phyloP scores from a whole-genome alignment of 2,797 vertebrate genomes.

The Acrossocheilus fasciatus region DNA sequence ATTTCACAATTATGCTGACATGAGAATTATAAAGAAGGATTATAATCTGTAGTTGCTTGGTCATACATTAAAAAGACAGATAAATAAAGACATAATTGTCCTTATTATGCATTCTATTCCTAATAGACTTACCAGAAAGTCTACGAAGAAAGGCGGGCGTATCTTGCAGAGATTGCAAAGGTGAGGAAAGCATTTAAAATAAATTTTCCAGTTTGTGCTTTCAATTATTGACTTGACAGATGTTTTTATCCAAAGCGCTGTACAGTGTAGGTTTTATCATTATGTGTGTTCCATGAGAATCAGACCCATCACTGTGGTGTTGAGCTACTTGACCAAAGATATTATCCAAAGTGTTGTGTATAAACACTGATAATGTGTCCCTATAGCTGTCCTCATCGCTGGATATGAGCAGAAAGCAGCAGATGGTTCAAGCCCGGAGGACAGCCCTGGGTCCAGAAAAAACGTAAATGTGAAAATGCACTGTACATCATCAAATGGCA shows the following conservation, averaged over 20 bases:
- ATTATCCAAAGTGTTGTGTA: background rate
- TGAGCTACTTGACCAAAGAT: background rate
- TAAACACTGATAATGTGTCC: conserved; percentile 11
- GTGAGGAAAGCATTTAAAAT: conserved; percentile 70
- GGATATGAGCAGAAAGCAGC: conserved; percentile 69
- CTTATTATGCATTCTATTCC: conserved; percentile 53
- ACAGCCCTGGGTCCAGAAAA: conserved; percentile 62
- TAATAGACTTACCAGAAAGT: conserved; percentile 87
- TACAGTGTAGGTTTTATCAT: background rate
- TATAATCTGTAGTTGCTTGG: background rate
- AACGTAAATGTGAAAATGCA: conserved; percentile 61
- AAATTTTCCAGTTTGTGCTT: background rate
- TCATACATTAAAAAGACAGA: conserved; percentile 12
- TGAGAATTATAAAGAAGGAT: background rate
- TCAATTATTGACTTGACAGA: background rate
- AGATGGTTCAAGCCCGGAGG: conserved; percentile 63
- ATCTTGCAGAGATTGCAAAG: conserved; percentile 85
- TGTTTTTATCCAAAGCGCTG: background rate
- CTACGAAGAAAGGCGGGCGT: conserved; percentile 80
- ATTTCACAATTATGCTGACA: background rate
- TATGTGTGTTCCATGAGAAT: background rate
- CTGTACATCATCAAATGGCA: background rate
- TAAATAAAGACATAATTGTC: background rate
- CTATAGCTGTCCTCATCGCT: conserved; percentile 72
- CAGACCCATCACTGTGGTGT: background rate